Evolutionary conservation across 2,888 invertebrate species (phyloP).

Genomic region (Physocephala rufipes): DNA sequence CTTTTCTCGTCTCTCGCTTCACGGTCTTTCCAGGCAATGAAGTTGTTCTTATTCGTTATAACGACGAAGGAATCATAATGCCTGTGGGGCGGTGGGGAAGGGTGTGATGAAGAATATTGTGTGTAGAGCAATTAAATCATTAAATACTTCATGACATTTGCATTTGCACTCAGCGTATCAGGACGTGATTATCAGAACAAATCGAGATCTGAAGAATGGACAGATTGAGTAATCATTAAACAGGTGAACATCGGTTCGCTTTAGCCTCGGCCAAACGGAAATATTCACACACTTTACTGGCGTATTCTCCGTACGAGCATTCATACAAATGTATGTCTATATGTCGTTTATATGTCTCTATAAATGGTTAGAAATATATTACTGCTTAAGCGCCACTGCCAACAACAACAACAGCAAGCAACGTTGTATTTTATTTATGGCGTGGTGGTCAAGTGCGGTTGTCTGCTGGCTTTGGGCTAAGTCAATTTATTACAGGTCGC

Average conservation of each 20-base stretch:
- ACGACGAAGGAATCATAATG: no score
- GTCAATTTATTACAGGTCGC: conserved; percentile 14
- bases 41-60: no score
- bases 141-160: conserved; percentile 19
- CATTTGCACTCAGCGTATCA: not conserved
- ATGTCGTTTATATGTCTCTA: no score
- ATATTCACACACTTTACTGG: no score
- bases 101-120: not conserved
- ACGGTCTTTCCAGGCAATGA: no score
- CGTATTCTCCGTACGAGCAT: not conserved
- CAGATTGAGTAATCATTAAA: no score
- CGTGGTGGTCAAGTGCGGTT: conserved; percentile 22
- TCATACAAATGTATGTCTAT: no score
- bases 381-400: not conserved
- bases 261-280: not conserved
- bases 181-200: not conserved
- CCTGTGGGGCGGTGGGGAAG: not conserved
- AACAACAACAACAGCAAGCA: no score
- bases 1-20: no score
- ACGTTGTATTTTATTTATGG: conserved; percentile 23
- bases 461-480: conserved; percentile 12
- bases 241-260: no score
- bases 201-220: no score
- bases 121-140: conserved; percentile 3
- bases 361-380: no score